phyloP scores from a whole-genome alignment of 1,140 invertebrate species.

The Maconellicoccus hirsutus region DNA sequence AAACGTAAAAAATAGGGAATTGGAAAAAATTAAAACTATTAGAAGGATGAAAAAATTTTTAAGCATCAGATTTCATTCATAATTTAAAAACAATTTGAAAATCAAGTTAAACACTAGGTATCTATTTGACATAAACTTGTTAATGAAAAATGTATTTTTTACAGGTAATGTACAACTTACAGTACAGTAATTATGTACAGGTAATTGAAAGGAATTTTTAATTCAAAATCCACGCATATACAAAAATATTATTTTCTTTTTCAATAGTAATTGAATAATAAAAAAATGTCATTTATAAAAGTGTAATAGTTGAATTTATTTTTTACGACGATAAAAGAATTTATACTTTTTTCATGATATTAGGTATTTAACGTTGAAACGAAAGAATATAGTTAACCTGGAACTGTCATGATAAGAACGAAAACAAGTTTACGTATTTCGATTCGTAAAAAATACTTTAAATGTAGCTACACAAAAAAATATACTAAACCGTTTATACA shows the following conservation, averaged over 20 bases:
- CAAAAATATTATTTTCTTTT: neutral
- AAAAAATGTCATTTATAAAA: neutral
- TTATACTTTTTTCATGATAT: neutral
- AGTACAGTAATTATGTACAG: neutral
- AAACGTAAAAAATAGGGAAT: neutral
- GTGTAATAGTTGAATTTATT: neutral
- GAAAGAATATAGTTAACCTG: neutral
- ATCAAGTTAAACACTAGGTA: neutral
- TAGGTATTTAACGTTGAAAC: no score
- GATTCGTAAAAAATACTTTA: neutral
- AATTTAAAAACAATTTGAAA: neutral
- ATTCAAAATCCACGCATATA: neutral
- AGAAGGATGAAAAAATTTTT: neutral
- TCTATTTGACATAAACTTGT: neutral
- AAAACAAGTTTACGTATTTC: constrained; percentile 1
- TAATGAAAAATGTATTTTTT: neutral
- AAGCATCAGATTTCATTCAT: neutral
- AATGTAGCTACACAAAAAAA: neutral
- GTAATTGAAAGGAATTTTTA: neutral
- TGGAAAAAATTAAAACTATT: neutral
- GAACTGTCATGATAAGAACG: neutral
- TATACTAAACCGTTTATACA: neutral
- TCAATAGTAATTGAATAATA: neutral
- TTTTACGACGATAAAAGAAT: neutral
- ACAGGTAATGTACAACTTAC: neutral